Percentiles rank a stretch among this genome's conserved stretches.
phyloP scores from a whole-genome alignment of 2,888 invertebrate species.

The Drosophila nigritarsus region DNA sequence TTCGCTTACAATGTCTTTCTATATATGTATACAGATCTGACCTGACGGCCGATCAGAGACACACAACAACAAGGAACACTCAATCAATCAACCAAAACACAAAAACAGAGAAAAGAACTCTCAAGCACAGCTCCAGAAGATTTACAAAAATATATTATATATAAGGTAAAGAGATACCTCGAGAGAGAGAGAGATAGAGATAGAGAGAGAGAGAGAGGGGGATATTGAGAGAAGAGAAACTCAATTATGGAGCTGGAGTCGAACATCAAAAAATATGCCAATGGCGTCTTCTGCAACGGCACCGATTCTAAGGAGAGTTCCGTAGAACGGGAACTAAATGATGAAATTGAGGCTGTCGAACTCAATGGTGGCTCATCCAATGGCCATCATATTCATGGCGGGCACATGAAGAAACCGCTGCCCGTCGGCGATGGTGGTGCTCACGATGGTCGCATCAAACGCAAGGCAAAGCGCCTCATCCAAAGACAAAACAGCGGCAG shows the following conservation, averaged over 20 bases:
- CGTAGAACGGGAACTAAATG: conserved; percentile 83
- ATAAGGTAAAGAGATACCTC: not conserved
- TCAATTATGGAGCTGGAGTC: conserved; percentile 72
- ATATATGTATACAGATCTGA: not conserved
- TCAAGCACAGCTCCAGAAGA: conserved; percentile 14
- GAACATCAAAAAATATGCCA: conserved; percentile 64
- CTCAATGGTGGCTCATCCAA: conserved; percentile 65
- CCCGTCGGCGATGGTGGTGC: conserved; percentile 70
- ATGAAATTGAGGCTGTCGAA: conserved; percentile 81
- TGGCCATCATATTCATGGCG: conserved; percentile 47
- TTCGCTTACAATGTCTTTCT: conserved; percentile 14
- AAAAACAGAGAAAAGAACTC: not conserved
- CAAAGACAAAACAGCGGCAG: conserved; percentile 84
- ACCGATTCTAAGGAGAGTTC: conserved; percentile 83
- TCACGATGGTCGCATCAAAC: conserved; percentile 82
- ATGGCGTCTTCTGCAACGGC: conserved; percentile 49
- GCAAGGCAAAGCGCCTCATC: conserved; percentile 83
- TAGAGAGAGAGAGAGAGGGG: conserved; percentile 4
- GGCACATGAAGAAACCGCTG: conserved; percentile 83
- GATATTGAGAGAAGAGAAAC: conserved; percentile 1
- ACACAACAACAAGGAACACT: conserved; percentile 15
- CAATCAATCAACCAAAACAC: conserved; percentile 1
- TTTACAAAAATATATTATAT: not conserved
- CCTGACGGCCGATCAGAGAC: not conserved
- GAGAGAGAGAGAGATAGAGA: not conserved